Base-by-base conservation (phyloP, 2,797 vertebrate genomes). In the Mormyrops boulengeri region DNA sequence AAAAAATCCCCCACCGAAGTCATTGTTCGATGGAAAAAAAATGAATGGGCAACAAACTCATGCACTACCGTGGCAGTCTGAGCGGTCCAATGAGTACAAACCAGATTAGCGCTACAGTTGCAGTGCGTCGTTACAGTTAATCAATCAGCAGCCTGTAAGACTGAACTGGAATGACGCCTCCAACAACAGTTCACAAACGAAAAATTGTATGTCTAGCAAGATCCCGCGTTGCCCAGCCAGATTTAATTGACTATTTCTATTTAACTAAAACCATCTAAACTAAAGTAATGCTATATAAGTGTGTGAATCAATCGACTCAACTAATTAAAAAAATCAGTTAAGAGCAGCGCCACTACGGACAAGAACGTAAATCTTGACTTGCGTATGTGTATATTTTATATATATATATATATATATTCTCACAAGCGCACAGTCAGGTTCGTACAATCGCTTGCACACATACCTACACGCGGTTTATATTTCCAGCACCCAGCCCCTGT, bases 401-500 rank as follows among this genome's bases (percentile, higher is more conserved):
- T 73, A 88, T 89, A 89, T 86, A 84, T 89, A 34, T 89, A 90
- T 91, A 91, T 91, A 69, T 89, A 88, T 91, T 90, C 47, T 93
- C 91, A 93, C 92, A 90, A 91, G 91, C 85, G 89, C 93, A 91
- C 91, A 93, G 93, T 94, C 92, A 88, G 88, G 92, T 91, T 93
- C 93, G 93, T 92, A 91, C 92, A 90, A 90, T 77, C 90, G 55
- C 90, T 60, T 80, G 80, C 60, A 85, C 88, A 92, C 90, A 49
- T 88, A 73, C 90, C 73, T 90, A 90, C 92, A 90, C 89, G 38
- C 88, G 91, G 93, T 94, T 93, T 94, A 91, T 93, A 89, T 95
- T 95, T 95, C 94, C 93, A 94, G 93, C 92, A 91, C 92, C 85
- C 92, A 90, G 92, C 89, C 91, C 85, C 11, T 95, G 95, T 96